phyloP scores from a whole-genome alignment of 2,797 vertebrate genomes.

The Pampus argenteus region DNA sequence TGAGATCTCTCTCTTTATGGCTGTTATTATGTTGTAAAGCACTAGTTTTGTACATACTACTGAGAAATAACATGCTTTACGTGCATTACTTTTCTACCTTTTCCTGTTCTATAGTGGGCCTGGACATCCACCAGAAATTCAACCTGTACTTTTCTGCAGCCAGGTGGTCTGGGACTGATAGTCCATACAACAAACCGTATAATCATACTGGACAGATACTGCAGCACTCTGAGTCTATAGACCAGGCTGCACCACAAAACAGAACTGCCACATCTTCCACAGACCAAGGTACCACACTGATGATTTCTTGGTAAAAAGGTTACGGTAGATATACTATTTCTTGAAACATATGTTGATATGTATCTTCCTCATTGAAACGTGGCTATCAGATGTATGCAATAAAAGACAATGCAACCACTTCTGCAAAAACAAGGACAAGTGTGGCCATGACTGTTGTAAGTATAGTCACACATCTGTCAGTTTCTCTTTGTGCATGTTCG shows the following conservation, averaged over 20 bases:
- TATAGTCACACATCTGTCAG: constrained; percentile 46
- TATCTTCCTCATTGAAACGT: not conserved
- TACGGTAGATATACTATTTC: not conserved
- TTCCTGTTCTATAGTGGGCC: constrained; percentile 86
- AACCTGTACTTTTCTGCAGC: constrained; percentile 86
- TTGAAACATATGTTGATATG: not conserved
- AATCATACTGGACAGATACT: constrained; percentile 27
- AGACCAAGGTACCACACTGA: constrained; percentile 48
- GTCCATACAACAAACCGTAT: constrained; percentile 32
- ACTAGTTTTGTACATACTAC: not conserved
- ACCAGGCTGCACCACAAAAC: constrained; percentile 42
- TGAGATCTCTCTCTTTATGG: not conserved
- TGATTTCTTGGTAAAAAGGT: constrained; percentile 1
- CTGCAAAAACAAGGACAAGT: constrained; percentile 94
- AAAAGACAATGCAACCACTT: constrained; percentile 94
- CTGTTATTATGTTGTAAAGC: not conserved
- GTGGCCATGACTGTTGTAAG: constrained; percentile 98
- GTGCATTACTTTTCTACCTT: not conserved
- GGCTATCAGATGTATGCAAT: constrained; percentile 49
- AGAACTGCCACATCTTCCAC: constrained; percentile 22
- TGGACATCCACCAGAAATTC: constrained; percentile 91
- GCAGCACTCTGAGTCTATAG: constrained; percentile 19
- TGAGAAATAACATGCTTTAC: constrained; percentile 9
- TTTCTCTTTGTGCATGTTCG: not conserved
- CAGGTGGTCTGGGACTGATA: constrained; percentile 72